phyloP scores from a whole-genome alignment of 53 echinoderm and acorn worm genomes.

The Echinarachnius parma region DNA sequence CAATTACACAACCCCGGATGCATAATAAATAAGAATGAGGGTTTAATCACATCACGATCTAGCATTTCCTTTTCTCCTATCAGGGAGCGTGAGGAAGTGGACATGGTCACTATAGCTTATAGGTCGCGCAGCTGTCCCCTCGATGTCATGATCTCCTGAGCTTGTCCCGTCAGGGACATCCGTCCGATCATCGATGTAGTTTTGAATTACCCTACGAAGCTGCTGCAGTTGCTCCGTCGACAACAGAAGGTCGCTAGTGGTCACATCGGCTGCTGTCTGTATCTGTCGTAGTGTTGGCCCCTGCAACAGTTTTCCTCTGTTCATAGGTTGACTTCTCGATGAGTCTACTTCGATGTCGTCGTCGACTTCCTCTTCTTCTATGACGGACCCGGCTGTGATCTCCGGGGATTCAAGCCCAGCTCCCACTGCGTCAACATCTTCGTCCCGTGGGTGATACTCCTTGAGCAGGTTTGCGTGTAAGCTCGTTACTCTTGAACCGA shows the following conservation, averaged over 20 bases:
- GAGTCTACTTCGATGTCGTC: too few relatives aligned
- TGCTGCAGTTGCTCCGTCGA: constrained; percentile 3
- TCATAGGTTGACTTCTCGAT: too few relatives aligned
- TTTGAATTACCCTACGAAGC: constrained; percentile 10
- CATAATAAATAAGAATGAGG: too few relatives aligned
- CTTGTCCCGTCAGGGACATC: constrained; percentile 57
- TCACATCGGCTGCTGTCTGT: constrained; percentile 23
- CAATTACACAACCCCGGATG: too few relatives aligned
- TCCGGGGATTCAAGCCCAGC: constrained; percentile 1
- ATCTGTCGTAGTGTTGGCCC: neutral
- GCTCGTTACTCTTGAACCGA: constrained; percentile 29
- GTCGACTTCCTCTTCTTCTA: constrained; percentile 4
- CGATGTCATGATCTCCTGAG: constrained; percentile 48
- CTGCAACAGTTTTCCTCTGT: neutral
- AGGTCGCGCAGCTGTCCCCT: constrained; percentile 24
- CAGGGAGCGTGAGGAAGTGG: constrained; percentile 35
- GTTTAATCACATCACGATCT: constrained; percentile 30
- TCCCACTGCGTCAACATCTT: constrained; percentile 11
- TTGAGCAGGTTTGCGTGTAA: constrained; percentile 59
- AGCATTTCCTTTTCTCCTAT: constrained; percentile 9
- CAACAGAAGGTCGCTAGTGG: neutral
- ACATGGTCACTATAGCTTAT: constrained; percentile 43
- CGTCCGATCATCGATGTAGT: constrained; percentile 36
- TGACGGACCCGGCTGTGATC: constrained; percentile 14
- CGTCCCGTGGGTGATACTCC: constrained; percentile 29